Evolutionary conservation across 1,140 invertebrate genomes (phyloP), one percentile per base, ranked within the genome.

Genomic region (Sycophaga agraensis): DNA sequence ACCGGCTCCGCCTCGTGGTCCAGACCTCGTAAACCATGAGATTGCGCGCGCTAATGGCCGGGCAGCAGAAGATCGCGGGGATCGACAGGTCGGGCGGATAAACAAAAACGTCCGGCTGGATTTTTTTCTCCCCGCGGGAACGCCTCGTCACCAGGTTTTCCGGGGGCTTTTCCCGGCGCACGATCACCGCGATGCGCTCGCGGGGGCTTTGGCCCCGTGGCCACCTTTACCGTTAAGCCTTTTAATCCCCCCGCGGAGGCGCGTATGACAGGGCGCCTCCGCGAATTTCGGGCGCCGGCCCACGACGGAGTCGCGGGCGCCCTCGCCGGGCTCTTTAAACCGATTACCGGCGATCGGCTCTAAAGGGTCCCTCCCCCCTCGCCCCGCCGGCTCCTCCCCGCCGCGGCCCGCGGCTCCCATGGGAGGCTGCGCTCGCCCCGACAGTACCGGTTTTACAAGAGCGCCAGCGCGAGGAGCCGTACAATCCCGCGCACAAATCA

Each of bases 301-400:
- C 43, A 1, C 43, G 58, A 61, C 58, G 56, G 51, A 65, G 53
- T 65, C 57, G 45, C 63, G 31, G 40, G 53, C 43, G 63, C 56
- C 28, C 59, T 66, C 63, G 60, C 61, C 60, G 63, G 65, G 40
- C 58, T 66, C 57, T 63, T 66, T 63, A 59, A 61, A 60, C 34
- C 61, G 65, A 66, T 66, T 66, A 66, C 64, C 57, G 55, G 57
- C 54, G 57, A 63, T 66, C 53, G 65, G n/a, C 17, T 50, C 46
- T 42, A 35, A 26, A n/a, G n/a, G n/a, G n/a, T n/a, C n/a, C n/a
- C n/a, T n/a, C n/a, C n/a, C 4, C 50, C 39, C 24, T 17, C 28
- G 31, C 31, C 31, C 21, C 43, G 2, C 43, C 16, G 42, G n/a
- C 55, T 39, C 31, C n/a, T 26, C 9, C 6, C 22, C 35, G 1